Percentiles rank a stretch among this genome's conserved stretches.
These are phyloP conservation scores for Vespertilio murinus DNA, from an alignment of 2,797 vertebrate genomes.

Conservation along the genomic window DNA sequence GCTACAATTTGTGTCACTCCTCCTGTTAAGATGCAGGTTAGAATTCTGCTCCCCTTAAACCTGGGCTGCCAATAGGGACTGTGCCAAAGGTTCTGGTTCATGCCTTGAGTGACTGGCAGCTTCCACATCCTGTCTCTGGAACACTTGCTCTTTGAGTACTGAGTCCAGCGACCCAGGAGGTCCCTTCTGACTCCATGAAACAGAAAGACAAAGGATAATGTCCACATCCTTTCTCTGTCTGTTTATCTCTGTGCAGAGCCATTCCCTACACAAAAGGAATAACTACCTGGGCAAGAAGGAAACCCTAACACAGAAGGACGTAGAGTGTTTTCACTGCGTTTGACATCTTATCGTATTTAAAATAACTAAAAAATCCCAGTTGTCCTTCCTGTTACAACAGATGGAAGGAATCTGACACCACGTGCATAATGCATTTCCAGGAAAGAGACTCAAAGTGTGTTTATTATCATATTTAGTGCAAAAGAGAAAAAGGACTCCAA, in stretches of 20 bases:
- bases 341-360: conserved; percentile 57
- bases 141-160: neutral
- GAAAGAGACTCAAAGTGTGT: conserved; percentile 26
- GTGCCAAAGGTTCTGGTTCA: neutral
- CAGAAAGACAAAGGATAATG: neutral
- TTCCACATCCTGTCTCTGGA: neutral
- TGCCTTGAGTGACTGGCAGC: neutral
- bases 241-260: neutral
- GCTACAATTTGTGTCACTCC: neutral
- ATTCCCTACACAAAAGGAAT: neutral
- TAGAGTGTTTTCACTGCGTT: conserved; percentile 13
- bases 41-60: neutral
- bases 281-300: neutral
- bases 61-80: neutral
- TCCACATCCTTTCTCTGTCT: neutral
- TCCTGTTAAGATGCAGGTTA: neutral
- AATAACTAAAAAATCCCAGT: conserved; percentile 60
- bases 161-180: neutral
- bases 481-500: conserved; percentile 33
- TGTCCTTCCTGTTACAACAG: conserved; percentile 64
- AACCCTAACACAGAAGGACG: neutral
- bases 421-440: conserved; percentile 42
- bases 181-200: neutral
- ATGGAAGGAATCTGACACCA: conserved; percentile 64
- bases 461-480: conserved; percentile 40